phyloP scores from a whole-genome alignment of 2,113 vertebrate genomes.

The Tonatia bakeri region DNA sequence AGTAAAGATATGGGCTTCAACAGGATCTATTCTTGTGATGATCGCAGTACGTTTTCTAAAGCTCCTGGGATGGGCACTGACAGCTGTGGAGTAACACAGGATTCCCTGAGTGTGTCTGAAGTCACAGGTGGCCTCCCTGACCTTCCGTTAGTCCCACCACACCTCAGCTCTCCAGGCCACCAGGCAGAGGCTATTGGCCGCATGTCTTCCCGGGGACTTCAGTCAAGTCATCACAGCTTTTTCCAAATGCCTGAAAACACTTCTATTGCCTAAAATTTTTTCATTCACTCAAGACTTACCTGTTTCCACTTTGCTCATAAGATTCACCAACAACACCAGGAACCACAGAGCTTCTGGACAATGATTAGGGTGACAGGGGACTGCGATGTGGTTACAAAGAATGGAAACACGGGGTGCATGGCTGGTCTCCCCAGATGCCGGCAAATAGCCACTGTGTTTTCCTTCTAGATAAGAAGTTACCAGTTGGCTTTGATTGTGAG shows the following conservation, averaged over 20 bases:
- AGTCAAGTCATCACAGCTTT: background rate
- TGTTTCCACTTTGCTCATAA: background rate
- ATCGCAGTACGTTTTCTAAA: background rate
- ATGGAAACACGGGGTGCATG: background rate
- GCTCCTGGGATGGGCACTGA: background rate
- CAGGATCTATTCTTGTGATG: background rate
- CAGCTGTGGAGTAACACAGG: background rate
- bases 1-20: background rate
- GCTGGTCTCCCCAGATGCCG: background rate
- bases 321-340: background rate
- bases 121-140: background rate
- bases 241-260: background rate
- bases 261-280: background rate
- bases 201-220: background rate
- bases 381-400: background rate
- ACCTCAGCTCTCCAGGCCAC: background rate
- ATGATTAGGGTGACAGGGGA: background rate
- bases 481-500: background rate
- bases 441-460: background rate
- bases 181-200: background rate
- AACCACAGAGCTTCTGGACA: rapidly evolving
- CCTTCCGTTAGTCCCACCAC: background rate
- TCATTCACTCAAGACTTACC: background rate
- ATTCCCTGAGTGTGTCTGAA: background rate
- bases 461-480: background rate